phyloP scores from a whole-genome alignment of 2,797 vertebrate species.

The Hemibagrus guttatus region DNA sequence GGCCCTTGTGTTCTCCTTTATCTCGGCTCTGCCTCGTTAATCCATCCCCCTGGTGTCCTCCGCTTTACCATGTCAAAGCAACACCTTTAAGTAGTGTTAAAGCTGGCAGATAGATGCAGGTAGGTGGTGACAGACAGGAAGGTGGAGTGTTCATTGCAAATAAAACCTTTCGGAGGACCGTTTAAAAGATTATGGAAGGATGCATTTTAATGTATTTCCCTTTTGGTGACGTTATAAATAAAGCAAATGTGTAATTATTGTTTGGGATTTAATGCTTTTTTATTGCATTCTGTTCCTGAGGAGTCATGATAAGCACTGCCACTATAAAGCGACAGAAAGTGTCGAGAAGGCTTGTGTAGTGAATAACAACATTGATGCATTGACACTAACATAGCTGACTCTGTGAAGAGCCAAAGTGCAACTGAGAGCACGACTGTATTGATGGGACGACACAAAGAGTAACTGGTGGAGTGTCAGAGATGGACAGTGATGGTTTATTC shows the following conservation, averaged over 20 bases:
- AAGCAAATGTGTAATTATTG: not conserved
- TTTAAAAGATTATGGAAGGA: not conserved
- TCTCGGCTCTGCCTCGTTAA: not conserved
- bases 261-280: not conserved
- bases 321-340: conserved; percentile 33
- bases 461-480: not conserved
- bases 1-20: not conserved
- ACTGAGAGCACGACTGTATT: not conserved
- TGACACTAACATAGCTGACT: conserved; percentile 8
- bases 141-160: not conserved
- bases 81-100: conserved; percentile 57
- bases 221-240: not conserved
- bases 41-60: not conserved
- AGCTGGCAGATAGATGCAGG: conserved; percentile 35
- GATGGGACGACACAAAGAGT: not conserved
- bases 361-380: conserved; percentile 43
- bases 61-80: conserved; percentile 13
- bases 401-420: not conserved
- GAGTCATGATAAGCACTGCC: not conserved
- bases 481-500: conserved; percentile 29
- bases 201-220: not conserved
- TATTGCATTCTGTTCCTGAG: not conserved
- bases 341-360: conserved; percentile 27
- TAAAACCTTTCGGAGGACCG: not conserved
- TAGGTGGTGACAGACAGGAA: not conserved